Conservation (phyloP, 2,113 vertebrate species). For the Halcyon malimbica region DNA sequence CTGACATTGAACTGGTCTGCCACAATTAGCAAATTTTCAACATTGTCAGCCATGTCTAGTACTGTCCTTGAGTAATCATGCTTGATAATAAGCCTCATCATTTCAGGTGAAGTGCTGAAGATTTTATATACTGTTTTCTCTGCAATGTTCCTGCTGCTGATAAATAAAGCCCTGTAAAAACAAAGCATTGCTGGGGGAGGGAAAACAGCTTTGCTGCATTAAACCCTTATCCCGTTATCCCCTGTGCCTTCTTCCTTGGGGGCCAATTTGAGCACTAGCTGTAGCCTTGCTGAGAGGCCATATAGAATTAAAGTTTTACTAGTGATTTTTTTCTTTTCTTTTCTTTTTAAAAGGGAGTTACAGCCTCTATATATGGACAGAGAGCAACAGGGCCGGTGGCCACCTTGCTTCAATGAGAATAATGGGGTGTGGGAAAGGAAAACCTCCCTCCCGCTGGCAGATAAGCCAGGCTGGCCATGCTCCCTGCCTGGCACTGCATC, state of each 20-base stretch:
- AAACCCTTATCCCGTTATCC: not conserved
- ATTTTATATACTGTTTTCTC: not conserved
- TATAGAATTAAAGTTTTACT: not conserved
- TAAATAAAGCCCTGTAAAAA: not conserved
- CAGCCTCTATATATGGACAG: not conserved
- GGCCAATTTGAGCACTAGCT: not conserved
- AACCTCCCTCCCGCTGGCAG: not conserved
- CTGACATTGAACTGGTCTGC: slow-evolving; percentile 80
- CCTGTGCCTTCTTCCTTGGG: not conserved
- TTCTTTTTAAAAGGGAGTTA: not conserved
- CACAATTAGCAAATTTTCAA: slow-evolving; percentile 71
- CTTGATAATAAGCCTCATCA: not conserved
- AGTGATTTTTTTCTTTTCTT: not conserved
- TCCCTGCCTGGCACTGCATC: not conserved
- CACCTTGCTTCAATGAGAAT: not conserved
- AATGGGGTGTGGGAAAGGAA: not conserved
- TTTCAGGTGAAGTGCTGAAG: not conserved
- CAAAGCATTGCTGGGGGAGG: not conserved
- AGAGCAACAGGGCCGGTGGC: not conserved
- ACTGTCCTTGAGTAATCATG: slow-evolving; percentile 37
- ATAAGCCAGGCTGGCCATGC: not conserved
- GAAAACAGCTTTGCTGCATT: not conserved
- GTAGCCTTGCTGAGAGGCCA: not conserved
- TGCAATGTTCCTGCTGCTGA: not conserved
- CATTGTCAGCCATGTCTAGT: slow-evolving; percentile 72